Evolutionary conservation across 1,140 invertebrate species (phyloP), one percentile per base, ranked within the genome.

Genomic region (Physella acuta): DNA sequence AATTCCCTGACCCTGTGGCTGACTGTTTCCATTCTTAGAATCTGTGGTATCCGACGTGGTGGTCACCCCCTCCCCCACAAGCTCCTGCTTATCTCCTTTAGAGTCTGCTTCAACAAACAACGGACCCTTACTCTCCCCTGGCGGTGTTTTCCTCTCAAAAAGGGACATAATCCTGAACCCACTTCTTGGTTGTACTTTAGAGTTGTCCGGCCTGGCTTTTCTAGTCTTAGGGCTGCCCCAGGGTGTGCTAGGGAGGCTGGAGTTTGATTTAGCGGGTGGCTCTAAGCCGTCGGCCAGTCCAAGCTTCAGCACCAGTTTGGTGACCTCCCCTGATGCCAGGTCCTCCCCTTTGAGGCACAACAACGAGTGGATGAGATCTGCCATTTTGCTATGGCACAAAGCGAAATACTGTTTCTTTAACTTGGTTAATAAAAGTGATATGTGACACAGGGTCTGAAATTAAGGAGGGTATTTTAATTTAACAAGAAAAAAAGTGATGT

Each of bases 341-440:
- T 78, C 70, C 33, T 68, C 68, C 49, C 74, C 74, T 36, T 74
- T 73, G 17, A 68, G 65, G 33, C 66, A 64, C 39, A 71, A 73
- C 34, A 82, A 71, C 44, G 72, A 74, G 31, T 74, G 66, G 16
- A 80, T 62, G 30, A 78, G 70, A n/a, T 76, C 71, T 4, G 71
- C 71, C 28, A 82, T 75, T 11, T 75, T 71, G 28, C 69, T 64
- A 66, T 76, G 72, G 70, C 81, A 81, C 65, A 79, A 37, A n/a
- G 77, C 68, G 68, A 79, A 76, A 63, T 82, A 82, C 51, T 79
- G 75, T 31, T 75, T 73, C 69, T 82, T 76, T 39, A 81, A 69
- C 70, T 79, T 81, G 1, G 77, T 58, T 63, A 81, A 76, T 56
- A 80, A 53, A 11, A 82, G 59, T 3, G 79, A 59, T 53, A 80